Base-by-base conservation (phyloP, 1,140 invertebrate genomes). In the Caenorhabditis tropicalis region DNA sequence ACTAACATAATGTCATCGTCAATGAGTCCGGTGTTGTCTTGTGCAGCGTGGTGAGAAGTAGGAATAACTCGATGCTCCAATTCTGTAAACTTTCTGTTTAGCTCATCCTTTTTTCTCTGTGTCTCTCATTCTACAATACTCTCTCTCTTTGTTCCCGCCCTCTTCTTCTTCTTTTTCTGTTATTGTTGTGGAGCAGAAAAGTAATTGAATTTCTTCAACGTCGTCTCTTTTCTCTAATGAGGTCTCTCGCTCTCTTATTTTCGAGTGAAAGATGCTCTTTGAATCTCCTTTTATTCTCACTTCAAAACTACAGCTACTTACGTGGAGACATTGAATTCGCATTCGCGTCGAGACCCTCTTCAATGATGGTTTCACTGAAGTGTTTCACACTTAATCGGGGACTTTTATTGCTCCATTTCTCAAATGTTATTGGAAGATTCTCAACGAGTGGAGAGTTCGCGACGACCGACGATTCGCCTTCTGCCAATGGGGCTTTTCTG, bases 371-470 rank as follows among this genome's bases (percentile, higher is more conserved):
- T 46, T 74, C 65, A 31, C n/a, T 74, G 65, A 74, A 74, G 65
- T 74, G 65, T 43, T 74, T 74, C 65, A 74, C 65, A 74, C 65
- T 74, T n/a, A 74, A 74, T 46, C 82, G 56, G 12, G 82, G 82
- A 36, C 82, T 58, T 16, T 58, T 58, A 46, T 43, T 82, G 48
- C 60, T 82, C 82, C 82, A 82, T 29, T 58, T 56, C 33, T 82
- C 82, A 31, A 74, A 74, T 46, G 65, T 74, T 12, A 82, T 74
- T 84, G 83, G 83, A 43, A 84, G 83, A 36, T 79, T 84, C 33
- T 84, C 83, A 7, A 84, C 74, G 70, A 84, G 65, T 10, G 83
- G 83, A 79, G 83, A 84, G 56, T 84, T 81, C 29, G 83, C 83
- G 4, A 84, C 83, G 7, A 84, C 83, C 16, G 83, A 43, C n/a